These are phyloP conservation scores for Notarius quadriscutis DNA, from an alignment of 2,113 vertebrate genomes.

Conservation along the genomic window DNA sequence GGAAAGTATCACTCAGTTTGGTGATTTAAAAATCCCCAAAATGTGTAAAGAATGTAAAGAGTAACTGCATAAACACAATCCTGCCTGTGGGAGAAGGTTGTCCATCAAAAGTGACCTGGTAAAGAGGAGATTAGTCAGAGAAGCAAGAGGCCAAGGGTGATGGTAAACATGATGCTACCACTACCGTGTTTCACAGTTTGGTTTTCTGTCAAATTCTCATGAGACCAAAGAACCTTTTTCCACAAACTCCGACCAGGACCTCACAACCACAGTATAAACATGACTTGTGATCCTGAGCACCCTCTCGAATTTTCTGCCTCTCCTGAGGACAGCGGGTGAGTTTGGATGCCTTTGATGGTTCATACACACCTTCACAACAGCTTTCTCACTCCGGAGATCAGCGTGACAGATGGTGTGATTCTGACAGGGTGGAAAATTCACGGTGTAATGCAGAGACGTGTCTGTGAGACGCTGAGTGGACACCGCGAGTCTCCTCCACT, in stretches of 20 bases:
- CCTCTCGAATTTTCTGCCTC: not conserved
- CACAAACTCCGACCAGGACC: not conserved
- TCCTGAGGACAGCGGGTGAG: not conserved
- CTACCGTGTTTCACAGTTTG: not conserved
- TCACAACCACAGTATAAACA: not conserved
- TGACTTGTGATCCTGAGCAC: not conserved
- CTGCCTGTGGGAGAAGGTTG: too few species aligned
- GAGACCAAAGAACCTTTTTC: not conserved
- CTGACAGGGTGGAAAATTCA: constrained; percentile 49
- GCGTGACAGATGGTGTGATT: constrained; percentile 50
- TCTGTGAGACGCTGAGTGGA: constrained; percentile 33
- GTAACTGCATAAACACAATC: too few species aligned
- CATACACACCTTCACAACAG: constrained; percentile 30
- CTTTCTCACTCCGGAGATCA: constrained; percentile 14
- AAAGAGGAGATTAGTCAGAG: not conserved
- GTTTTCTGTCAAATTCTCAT: not conserved
- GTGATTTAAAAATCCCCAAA: too few species aligned
- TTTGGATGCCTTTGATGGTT: not conserved
- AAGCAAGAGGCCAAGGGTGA: not conserved
- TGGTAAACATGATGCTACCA: not conserved
- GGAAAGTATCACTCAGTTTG: too few species aligned
- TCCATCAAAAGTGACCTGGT: too few species aligned
- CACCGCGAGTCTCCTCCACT: constrained; percentile 30
- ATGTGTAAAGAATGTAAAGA: too few species aligned
- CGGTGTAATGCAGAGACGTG: constrained; percentile 11